Base-by-base conservation (phyloP, 2,797 vertebrate genomes). In the Toxotes lorentzi region DNA sequence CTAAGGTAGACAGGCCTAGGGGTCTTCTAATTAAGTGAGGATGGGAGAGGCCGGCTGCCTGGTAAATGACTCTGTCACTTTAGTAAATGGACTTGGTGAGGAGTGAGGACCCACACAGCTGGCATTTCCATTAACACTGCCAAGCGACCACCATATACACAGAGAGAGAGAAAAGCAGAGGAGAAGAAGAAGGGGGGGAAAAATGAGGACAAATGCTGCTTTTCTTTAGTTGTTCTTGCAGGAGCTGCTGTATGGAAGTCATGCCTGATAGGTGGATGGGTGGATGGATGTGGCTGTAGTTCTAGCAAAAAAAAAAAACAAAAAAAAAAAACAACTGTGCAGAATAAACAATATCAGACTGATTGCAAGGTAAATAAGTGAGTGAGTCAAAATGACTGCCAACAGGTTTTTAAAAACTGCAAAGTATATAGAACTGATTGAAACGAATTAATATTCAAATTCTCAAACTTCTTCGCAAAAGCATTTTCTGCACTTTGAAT, bases 21-120 rank as follows among this genome's bases (percentile, higher is more conserved):
- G 94, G 92, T 92, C 91, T 92, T 94, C 95, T 96, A 95, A 96
- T 96, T 95, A 95, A 95, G 92, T 91, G 94, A 88, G 90, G 87
- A 93, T 90, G 88, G 92, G 92, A 94, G 91, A 93, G 89, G 93
- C 92, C 89, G 88, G 90, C 87, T 89, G 90, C 91, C 93, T 93
- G 90, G 93, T 95, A 94, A 95, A 96, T 95, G 92, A 95, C 93
- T 95, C 94, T 96, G 95, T 96, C 94, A 95, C 93, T 94, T 94
- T 92, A 94, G 94, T 93, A 95, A 96, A 96, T 95, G 93, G 94
- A 95, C 93, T 93, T 92, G 91, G 91, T 94, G 94, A 95, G 89
- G 89, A 93, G 87, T 92, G 91, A 93, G 87, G 87, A 87, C 87
- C 90, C 89, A 91, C 90, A 91, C 79, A 88, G 83, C 91, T 93